Evolutionary conservation across 2,888 invertebrate species (phyloP), one percentile per base, ranked within the genome.

Genomic region (Incurvaria masculella): DNA sequence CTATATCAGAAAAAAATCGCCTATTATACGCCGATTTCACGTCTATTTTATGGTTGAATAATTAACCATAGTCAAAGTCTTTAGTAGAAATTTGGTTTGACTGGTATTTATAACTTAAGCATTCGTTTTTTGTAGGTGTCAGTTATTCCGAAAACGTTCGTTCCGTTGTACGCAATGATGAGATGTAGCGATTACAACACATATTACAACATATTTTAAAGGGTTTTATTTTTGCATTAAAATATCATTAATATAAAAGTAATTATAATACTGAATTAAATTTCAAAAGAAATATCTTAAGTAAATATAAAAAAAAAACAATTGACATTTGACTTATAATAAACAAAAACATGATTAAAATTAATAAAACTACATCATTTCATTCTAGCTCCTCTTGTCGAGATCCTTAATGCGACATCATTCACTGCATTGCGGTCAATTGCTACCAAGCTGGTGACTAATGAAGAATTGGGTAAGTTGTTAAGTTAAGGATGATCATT

Each of bases 381-480:
- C 66, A 51, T 79, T 73, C 18, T 72, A 88, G 88, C 85, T 27
- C 85, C 88, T 2, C 69, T 88, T 42, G 83, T 86, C 8, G 88
- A 88, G 63, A 87, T 88, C 49, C 79, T 88, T 52, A 88, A 88
- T 55, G 88, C 88, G 2, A 88, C 88, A 1, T 88, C 88, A 1
- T 87, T 88, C 58, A 88, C 89, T 47, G 88, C 88, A 2, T 87
- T 88, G 85, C 72, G 88, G 55, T 87, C 88, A 2, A 89, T 89
- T 53, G 87, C 87, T 19, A 86, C 88, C 0, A 89, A 89, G 67
- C 67, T 89, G 46, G 87, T 88, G 19, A 84, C 84, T 17, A 81
- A 86, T 17, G 84, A 86, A 58, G 88, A 89, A 71, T 76, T 88
- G 55, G 88, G 87, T 84, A 69, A 80, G 79, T 62, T 10, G 1